Conservation (phyloP, 2,113 vertebrate species). For the Heterotilapia buettikoferi region DNA sequence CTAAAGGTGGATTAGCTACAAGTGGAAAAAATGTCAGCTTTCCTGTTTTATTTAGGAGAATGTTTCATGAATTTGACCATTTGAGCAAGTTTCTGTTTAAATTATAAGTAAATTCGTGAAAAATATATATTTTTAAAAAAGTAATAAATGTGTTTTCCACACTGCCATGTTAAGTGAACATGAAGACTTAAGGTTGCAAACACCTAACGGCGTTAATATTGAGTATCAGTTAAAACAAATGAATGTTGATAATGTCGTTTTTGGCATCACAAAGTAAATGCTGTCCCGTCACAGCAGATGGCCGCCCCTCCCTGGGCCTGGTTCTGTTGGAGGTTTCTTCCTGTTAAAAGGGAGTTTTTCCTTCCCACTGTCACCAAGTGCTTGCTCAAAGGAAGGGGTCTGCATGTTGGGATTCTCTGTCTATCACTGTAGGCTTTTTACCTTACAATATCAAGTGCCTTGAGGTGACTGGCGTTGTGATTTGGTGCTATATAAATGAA, state of each 20-base stretch:
- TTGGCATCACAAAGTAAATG: neutral
- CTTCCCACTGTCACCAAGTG: neutral
- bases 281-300: rapidly evolving
- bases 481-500: neutral
- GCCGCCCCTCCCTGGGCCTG: neutral
- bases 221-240: neutral
- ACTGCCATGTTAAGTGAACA: neutral
- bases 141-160: neutral
- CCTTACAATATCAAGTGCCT: neutral
- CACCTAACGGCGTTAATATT: neutral
- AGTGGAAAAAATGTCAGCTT: neutral
- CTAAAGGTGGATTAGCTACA: neutral
- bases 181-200: neutral
- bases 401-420: neutral
- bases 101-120: rapidly evolving
- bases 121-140: too few species aligned
- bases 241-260: neutral
- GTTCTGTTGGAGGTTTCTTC: neutral
- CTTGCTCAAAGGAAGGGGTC: neutral
- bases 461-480: neutral
- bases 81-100: neutral
- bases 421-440: neutral
- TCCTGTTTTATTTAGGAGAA: neutral
- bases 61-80: neutral
- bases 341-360: neutral